Conservation (phyloP, 2,113 vertebrate genomes). For the Amblyopsis rosae region DNA sequence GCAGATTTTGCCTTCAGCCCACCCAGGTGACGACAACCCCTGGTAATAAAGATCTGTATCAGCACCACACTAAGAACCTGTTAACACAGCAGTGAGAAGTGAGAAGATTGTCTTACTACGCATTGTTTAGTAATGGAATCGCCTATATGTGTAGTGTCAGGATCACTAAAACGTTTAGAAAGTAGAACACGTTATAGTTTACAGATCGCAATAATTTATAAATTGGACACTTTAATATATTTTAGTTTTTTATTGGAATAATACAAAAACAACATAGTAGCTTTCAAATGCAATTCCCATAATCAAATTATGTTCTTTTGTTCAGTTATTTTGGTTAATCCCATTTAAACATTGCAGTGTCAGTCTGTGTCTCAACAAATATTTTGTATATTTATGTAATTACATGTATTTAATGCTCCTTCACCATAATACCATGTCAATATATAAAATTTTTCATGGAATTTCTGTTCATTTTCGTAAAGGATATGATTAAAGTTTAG, state of each 20-base stretch:
- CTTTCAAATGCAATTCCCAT: conserved; percentile 39
- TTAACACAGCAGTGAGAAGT: conserved; percentile 58
- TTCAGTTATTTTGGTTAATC: conserved; percentile 66
- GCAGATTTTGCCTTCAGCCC: conserved; percentile 59
- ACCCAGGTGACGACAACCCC: conserved; percentile 58
- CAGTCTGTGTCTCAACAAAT: conserved; percentile 83
- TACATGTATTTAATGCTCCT: conserved; percentile 96
- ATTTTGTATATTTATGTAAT: conserved; percentile 94
- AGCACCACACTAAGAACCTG: conserved; percentile 70
- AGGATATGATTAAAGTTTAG: conserved; percentile 84
- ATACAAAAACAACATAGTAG: conserved; percentile 27
- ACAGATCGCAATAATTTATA: background rate
- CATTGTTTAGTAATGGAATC: conserved; percentile 56
- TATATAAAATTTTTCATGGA: conserved; percentile 88
- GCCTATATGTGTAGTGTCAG: conserved; percentile 34
- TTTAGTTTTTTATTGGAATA: background rate
- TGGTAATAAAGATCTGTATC: conserved; percentile 65
- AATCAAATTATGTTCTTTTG: too few species aligned
- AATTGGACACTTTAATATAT: background rate
- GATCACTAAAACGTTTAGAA: conserved; percentile 14
- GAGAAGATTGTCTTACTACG: conserved; percentile 35
- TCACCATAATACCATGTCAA: conserved; percentile 82
- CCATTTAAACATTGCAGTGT: conserved; percentile 82
- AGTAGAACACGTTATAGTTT: conserved; percentile 20
- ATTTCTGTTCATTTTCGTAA: conserved; percentile 82